Conservation (phyloP, 2,113 vertebrate genomes). For the Sphaerodactylus townsendi region DNA sequence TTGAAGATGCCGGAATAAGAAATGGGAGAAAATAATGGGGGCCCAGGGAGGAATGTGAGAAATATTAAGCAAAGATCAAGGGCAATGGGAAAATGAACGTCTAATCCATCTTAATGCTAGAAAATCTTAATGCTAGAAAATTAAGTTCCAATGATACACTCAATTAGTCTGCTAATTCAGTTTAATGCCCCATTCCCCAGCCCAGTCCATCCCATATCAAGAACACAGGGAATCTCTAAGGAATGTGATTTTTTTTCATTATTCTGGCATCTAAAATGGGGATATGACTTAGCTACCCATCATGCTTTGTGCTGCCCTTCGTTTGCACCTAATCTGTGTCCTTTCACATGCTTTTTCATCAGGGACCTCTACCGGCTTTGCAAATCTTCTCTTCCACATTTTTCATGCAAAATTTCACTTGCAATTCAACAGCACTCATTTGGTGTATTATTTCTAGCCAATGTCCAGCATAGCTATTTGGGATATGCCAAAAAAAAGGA, state of each 20-base stretch:
- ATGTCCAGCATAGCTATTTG: neutral
- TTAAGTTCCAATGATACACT: constrained; percentile 65
- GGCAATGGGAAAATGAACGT: constrained; percentile 53
- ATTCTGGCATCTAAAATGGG: constrained; percentile 37
- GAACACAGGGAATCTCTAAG: constrained; percentile 59
- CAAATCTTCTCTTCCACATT: constrained; percentile 6
- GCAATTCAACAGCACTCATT: neutral
- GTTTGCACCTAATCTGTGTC: constrained; percentile 43
- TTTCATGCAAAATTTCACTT: constrained; percentile 35
- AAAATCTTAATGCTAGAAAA: constrained; percentile 46
- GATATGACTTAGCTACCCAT: neutral
- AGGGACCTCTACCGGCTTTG: neutral
- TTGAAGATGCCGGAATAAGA: constrained; percentile 39
- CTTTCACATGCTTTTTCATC: neutral
- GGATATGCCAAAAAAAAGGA: too few species aligned
- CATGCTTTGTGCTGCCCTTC: constrained; percentile 23
- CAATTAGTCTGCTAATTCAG: constrained; percentile 65
- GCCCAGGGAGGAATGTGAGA: constrained; percentile 38
- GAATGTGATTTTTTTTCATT: constrained; percentile 53
- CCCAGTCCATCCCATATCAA: constrained; percentile 34
- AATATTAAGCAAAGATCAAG: constrained; percentile 45
- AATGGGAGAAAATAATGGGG: constrained; percentile 56
- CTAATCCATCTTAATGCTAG: constrained; percentile 55
- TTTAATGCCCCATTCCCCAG: constrained; percentile 39
- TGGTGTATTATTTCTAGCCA: neutral